phyloP scores from a whole-genome alignment of 2,113 vertebrate genomes.

The Leiothrix lutea region DNA sequence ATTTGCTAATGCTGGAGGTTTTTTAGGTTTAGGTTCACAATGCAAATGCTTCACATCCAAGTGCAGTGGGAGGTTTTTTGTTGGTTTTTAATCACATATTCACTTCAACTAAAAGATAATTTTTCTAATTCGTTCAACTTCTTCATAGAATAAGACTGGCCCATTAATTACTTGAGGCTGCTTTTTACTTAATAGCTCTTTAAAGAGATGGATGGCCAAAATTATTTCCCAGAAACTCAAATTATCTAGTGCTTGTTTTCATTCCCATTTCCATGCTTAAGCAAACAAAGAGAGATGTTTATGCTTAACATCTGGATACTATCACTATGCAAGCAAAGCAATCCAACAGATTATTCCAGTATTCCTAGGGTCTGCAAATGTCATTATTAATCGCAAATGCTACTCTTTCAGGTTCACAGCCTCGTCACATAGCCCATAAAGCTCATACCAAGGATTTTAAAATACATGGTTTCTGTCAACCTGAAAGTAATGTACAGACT shows the following conservation, averaged over 20 bases:
- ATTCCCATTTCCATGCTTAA: not conserved
- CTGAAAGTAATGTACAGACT: not conserved
- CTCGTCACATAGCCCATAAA: constrained; percentile 1
- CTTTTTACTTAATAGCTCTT: not conserved
- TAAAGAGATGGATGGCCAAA: not conserved
- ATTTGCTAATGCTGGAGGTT: not conserved
- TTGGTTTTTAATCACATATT: not conserved
- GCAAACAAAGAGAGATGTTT: constrained; percentile 24
- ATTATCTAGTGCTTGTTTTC: not conserved
- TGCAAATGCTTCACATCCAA: not conserved
- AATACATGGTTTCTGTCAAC: constrained; percentile 10
- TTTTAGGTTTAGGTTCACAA: not conserved
- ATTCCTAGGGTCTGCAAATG: constrained; percentile 22
- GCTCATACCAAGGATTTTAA: not conserved
- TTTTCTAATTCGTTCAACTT: not conserved
- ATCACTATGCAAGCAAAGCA: not conserved
- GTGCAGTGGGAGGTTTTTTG: not conserved
- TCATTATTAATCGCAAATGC: constrained; percentile 43
- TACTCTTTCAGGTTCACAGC: constrained; percentile 36
- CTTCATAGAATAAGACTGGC: not conserved
- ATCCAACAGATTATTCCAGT: not conserved
- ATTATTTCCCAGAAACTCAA: not conserved
- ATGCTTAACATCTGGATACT: constrained; percentile 47
- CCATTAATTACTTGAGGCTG: not conserved
- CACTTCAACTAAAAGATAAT: not conserved